phyloP scores from a whole-genome alignment of 2,113 vertebrate species.

The Mugil cephalus region DNA sequence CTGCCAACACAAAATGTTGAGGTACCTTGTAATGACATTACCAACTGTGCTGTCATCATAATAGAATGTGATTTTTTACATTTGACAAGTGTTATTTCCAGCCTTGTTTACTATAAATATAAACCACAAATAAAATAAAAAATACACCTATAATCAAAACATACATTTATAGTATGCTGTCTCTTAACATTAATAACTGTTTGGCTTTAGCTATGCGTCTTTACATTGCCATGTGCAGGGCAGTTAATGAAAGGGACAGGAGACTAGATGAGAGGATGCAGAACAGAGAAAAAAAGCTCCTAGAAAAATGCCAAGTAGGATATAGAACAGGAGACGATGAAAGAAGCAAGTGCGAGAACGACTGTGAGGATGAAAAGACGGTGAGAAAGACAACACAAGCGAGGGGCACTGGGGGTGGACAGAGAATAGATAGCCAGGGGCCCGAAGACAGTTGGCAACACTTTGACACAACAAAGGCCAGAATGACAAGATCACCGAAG shows the following conservation, averaged over 20 bases:
- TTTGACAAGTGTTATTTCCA: conserved; percentile 25
- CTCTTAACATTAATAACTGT: not conserved
- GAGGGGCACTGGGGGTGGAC: conserved; percentile 25
- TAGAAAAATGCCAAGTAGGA: conserved; percentile 13
- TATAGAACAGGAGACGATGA: not conserved
- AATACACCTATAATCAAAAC: not conserved
- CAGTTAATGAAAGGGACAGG: not conserved
- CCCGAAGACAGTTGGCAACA: conserved; percentile 48
- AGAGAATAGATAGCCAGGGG: conserved; percentile 31
- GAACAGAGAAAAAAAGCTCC: not conserved
- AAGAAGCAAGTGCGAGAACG: conserved; percentile 6
- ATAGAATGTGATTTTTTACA: too few relatives aligned
- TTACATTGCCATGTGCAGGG: not conserved
- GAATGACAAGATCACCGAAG: conserved; percentile 22
- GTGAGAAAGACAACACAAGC: conserved; percentile 15
- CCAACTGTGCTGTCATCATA: not conserved
- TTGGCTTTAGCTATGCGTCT: conserved; percentile 2
- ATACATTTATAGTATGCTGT: not conserved
- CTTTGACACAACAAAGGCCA: conserved; percentile 60
- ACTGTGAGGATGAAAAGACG: conserved; percentile 26
- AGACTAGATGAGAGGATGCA: conserved; percentile 8
- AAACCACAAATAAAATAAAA: conserved; percentile 11
- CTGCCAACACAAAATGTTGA: not conserved
- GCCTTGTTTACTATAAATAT: conserved; percentile 14
- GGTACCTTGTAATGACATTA: not conserved